Base-by-base conservation (phyloP, 1,140 invertebrate genomes). In the Musca domestica region DNA sequence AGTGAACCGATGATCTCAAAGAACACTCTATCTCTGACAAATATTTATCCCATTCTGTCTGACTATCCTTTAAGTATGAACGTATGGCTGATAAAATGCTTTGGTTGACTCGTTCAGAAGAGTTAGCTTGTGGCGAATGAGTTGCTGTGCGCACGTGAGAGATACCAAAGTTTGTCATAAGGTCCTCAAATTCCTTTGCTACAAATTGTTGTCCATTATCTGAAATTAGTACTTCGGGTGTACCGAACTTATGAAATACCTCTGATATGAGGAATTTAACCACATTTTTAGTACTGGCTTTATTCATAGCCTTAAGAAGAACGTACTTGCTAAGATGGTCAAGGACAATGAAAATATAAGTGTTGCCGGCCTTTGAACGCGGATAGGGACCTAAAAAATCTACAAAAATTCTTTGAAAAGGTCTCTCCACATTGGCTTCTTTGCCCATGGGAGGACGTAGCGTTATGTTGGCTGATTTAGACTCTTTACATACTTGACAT, bases 131-230 rank as follows among this genome's bases (percentile, higher is more conserved):
- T 15, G 23, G 58, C 15, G 58, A 25, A 63, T 63, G 30, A 30
- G 17, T 14, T n/a, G 58, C 23, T 10, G 27, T 63, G 3, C 17
- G n/a, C n/a, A 41, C 19, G n/a, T 63, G 58, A 3, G 30, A 34
- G 9, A 63, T 63, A 10, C 58, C 58, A 17, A n/a, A 63, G 7
- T 63, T 34, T 1, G 23, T 17, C 23, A 63, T n/a, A 3, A 27
- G 30, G 6, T 15, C 25, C 2, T 7, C 23, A 30, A 63, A 63
- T 30, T 30, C 10, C 9, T 63, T 30, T 7, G 23, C 6, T 9
- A 34, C n/a, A 30, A 63, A 63, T 63, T 63, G 58, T 17, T n/a
- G 17, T 9, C 58, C 58, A 34, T 63, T 63, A 27, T 63, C 58
- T 14, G 25, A 30, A 17, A 30, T 12, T 30, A 63, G 10, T 34